Base-by-base conservation (phyloP, 2,797 vertebrate species). In the Lepidocolaptes lacrymiger region DNA sequence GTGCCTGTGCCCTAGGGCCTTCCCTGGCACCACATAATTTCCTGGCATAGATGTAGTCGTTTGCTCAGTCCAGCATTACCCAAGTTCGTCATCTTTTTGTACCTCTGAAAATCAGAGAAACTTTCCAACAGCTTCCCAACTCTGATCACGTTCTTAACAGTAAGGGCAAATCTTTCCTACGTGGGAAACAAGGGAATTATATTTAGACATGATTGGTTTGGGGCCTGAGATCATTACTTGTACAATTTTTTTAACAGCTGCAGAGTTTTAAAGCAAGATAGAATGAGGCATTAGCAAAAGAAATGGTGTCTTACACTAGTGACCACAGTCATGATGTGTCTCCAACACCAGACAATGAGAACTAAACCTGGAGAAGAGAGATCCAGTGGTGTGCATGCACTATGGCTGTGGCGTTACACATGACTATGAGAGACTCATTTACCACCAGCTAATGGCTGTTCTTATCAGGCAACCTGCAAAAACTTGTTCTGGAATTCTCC, bases 371-470 rank as follows among this genome's bases (percentile, higher is more conserved):
- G 30, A 76, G 52, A 85, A 49, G 28, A 85, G 43, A 72, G 5
- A 63, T 44, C 14, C 20, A 39, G 20, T 1, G 0, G 6, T 2
- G 0, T 24, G 13, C 7, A 7, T 32, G 14, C 7, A 18, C 34
- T 78, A 10, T 14, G n/a, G 11, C 23, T 64, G 1, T 21, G 28
- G n/a, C 7, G 1, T 62, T 62, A 39, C 34, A 39, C 10, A 19
- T 6, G 24, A 30, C 37, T 27, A 10, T 18, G 23, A 15, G 56
- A 62, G 34, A 39, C 37, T 19, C 22, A 12, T 69, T 76, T 34
- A 28, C 37, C 46, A 74, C 39, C 27, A 69, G 26, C 30, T 56
- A 41, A 71, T 22, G 27, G n/a, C 24, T 48, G 66, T 7, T 46
- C 22, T 18, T 56, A 51, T 28, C 59, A 80, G 49, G n/a, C 9